These are phyloP conservation scores for Misgurnus anguillicaudatus DNA, from an alignment of 2,113 vertebrate species.

Conservation along the genomic window DNA sequence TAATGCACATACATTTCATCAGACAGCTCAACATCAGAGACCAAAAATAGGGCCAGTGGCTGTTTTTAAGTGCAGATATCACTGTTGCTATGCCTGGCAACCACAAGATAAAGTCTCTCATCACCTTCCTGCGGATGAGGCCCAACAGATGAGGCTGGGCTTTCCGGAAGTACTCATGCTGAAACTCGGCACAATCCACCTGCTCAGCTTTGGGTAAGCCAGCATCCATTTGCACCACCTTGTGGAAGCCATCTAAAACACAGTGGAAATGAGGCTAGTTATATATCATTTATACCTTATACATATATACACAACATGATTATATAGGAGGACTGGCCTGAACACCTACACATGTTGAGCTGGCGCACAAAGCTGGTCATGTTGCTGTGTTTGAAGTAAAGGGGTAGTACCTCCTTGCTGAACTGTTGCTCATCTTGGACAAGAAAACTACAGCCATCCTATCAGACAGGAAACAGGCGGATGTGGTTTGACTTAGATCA, in stretches of 20 bases:
- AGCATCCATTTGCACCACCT: constrained; percentile 46
- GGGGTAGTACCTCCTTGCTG: constrained; percentile 55
- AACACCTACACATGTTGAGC: constrained; percentile 59
- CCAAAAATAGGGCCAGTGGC: neutral
- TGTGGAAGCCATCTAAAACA: constrained; percentile 56
- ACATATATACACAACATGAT: neutral
- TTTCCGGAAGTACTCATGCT: constrained; percentile 47
- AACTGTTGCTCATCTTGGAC: constrained; percentile 54
- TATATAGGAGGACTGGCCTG: neutral
- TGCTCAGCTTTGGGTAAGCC: constrained; percentile 32
- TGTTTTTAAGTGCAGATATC: constrained; percentile 2
- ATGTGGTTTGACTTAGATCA: constrained; percentile 5
- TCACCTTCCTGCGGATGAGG: constrained; percentile 57
- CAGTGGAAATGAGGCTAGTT: too few species aligned
- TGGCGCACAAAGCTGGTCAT: constrained; percentile 59
- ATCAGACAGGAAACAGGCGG: constrained; percentile 18
- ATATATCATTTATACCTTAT: too few species aligned
- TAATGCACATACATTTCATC: too few species aligned
- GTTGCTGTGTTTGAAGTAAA: constrained; percentile 59
- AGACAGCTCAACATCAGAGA: neutral
- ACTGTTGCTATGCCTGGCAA: neutral
- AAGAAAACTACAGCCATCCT: constrained; percentile 55
- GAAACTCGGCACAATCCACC: constrained; percentile 46
- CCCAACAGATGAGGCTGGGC: constrained; percentile 49
- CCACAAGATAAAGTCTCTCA: neutral